Evolutionary conservation across 2,888 invertebrate genomes (phyloP), one percentile per base, ranked within the genome.

Genomic region (Agrotis clavis): DNA sequence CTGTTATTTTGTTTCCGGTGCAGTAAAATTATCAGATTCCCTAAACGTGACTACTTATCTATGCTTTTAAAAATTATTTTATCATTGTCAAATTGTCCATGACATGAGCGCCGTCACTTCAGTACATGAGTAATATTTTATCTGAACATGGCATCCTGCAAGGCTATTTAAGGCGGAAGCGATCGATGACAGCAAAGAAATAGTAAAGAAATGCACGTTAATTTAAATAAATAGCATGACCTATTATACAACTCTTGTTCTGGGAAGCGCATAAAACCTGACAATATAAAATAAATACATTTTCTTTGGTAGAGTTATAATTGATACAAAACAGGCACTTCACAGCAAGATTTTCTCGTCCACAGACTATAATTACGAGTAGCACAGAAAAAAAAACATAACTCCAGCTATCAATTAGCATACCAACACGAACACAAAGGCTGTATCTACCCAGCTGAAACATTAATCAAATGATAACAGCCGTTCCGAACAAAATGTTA

Each of bases 381-480:
- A 21, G n/a, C 19, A 56, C 35, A 47, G n/a, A 48, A 60, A 45
- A 50, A 67, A 57, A 68, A 19, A 63, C 16, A 67, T 35, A 59
- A 62, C 53, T 57, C 50, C 65, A 51, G 54, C 41, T 79, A 81
- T 74, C 73, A 84, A 78, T 84, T 82, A 84, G 65, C 70, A 60
- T 77, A 74, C 57, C 70, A 73, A 77, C 74, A 72, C 54, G 67
- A 67, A 79, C 64, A 70, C 64, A 75, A 79, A 80, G 69, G 69
- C 65, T 70, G 63, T 74, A 72, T 77, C 79, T 77, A 79, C 60
- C 65, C 77, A 81, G 74, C 73, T 77, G 79, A 75, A 79, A 81
- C 79, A 83, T 84, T 81, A 81, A 86, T 83, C 79, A 80, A 84
- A 74, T 74, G 84, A 86, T 83, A 86, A 81, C 80, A 72, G 62